These are phyloP conservation scores for Drosophila kikkawai DNA, from an alignment of 1,140 invertebrate species.

Conservation along the genomic window DNA sequence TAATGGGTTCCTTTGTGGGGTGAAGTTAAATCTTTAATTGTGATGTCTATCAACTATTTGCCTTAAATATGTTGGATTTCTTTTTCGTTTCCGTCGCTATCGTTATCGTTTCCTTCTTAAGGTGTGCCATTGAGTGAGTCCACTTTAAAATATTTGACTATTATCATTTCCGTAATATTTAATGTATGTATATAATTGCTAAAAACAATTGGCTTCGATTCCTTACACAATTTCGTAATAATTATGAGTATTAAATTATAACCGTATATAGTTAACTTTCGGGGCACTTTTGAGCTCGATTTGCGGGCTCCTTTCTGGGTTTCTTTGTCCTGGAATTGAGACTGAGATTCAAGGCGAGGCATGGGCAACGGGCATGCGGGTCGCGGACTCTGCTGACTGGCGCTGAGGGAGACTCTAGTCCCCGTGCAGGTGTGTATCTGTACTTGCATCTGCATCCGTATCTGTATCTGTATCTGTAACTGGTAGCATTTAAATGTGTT, in stretches of 20 bases:
- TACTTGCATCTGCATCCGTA: conserved; percentile 15
- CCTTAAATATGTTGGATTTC: conserved; percentile 38
- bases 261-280: conserved; percentile 62
- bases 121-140: conserved; percentile 58
- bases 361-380: conserved; percentile 20
- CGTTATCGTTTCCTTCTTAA: conserved; percentile 24
- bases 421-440: conserved; percentile 36
- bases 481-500: conserved; percentile 54
- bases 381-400: conserved; percentile 24
- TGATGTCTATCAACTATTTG: conserved; percentile 58
- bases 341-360: conserved; percentile 42
- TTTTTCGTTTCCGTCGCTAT: conserved; percentile 23
- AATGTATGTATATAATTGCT: conserved; percentile 75
- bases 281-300: conserved; percentile 63
- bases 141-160: conserved; percentile 57
- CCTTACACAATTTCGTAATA: conserved; percentile 42
- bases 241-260: conserved; percentile 43
- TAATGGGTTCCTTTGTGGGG: conserved; percentile 46
- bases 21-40: conserved; percentile 39
- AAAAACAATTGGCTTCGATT: conserved; percentile 82
- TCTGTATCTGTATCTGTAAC: conserved; percentile 19
- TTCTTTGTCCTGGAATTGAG: conserved; percentile 27
- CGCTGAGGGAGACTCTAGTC: conserved; percentile 26
- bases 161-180: conserved; percentile 36
- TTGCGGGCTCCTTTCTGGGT: conserved; percentile 35